Base-by-base conservation (phyloP, 2,888 invertebrate species). In the Dorcus parallelipipedus region DNA sequence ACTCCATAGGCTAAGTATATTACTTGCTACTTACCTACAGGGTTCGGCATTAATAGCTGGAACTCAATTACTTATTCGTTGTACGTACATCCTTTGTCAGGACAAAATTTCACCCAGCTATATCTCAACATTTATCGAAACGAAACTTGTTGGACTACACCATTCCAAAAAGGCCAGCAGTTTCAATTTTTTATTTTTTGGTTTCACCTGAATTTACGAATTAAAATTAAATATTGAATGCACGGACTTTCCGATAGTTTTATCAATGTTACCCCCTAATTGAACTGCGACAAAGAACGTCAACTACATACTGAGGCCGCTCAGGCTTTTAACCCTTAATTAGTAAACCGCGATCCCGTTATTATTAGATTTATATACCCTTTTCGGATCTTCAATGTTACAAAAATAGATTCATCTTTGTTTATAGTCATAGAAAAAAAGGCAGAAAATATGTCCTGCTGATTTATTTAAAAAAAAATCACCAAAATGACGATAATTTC, bases 1-100 rank as follows among this genome's bases (percentile, higher is more conserved):
- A 73, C 73, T 72, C 65, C 66, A 70, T 72, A 73, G 74, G 73
- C 77, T 78, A 78, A 78, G 76, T 77, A 76, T 78, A 78, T 78
- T 78, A 78, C 76, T 75, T 72, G 72, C 75, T 77, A 77, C 76
- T 78, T 77, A 76, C 74, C 73, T 76, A 71, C 67, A 66, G 71
- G 75, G 66, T 62, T 69, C 74, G 63, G 69, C 68, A 75, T 76
- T 76, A 76, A 74, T 74, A 75, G 75, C 69, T 70, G 72, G 71
- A 78, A 77, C 76, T 78, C 75, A 78, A 77, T 78, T 76, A 71
- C 61, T 66, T 64, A 62, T 65, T 60, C 60, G 59, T 62, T 64
- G 60, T 53, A 59, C 53, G 62, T 64, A 62, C 64, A 60, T 53
- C 60, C 57, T 60, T 57, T 53, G 51, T 51, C 39, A 51, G 40